Conservation (phyloP, 2,888 invertebrate genomes). For the Leucophora obtusa region DNA sequence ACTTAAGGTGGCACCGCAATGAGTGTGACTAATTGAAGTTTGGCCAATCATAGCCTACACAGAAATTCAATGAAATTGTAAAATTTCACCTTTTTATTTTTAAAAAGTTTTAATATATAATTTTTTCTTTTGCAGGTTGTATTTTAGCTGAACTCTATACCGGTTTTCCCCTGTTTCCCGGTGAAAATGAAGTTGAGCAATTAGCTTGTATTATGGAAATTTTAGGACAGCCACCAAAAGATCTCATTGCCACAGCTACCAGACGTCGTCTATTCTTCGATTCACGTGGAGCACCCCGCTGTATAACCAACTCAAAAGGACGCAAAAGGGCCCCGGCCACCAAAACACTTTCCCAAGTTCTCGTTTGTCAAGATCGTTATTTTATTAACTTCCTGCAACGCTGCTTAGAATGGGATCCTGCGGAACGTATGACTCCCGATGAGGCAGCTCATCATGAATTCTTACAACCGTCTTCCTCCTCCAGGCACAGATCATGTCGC, state of each 20-base stretch:
- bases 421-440: slow-evolving; percentile 92
- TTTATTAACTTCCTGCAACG: slow-evolving; percentile 94
- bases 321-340: slow-evolving; percentile 93
- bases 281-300: slow-evolving; percentile 93
- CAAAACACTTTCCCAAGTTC: slow-evolving; percentile 87
- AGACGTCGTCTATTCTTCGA: slow-evolving; percentile 91
- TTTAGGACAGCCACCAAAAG: slow-evolving; percentile 92
- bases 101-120: neutral
- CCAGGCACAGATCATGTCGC: slow-evolving; percentile 76
- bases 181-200: slow-evolving; percentile 98
- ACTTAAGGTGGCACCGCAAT: too few species aligned
- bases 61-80: too few species aligned
- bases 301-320: slow-evolving; percentile 95
- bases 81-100: too few species aligned
- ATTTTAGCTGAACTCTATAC: slow-evolving; percentile 97
- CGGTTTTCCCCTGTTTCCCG: slow-evolving; percentile 96
- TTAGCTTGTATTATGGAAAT: slow-evolving; percentile 98
- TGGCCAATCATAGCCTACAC: too few species aligned
- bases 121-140: slow-evolving; percentile 83
- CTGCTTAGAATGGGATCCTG: slow-evolving; percentile 96
- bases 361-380: slow-evolving; percentile 90
- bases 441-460: slow-evolving; percentile 94
- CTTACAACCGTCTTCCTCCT: slow-evolving; percentile 82
- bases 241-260: slow-evolving; percentile 90
- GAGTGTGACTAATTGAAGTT: too few species aligned